Evolutionary conservation across 2,113 vertebrate species (phyloP), one percentile per base, ranked within the genome.

Genomic region (Notechis scutatus): DNA sequence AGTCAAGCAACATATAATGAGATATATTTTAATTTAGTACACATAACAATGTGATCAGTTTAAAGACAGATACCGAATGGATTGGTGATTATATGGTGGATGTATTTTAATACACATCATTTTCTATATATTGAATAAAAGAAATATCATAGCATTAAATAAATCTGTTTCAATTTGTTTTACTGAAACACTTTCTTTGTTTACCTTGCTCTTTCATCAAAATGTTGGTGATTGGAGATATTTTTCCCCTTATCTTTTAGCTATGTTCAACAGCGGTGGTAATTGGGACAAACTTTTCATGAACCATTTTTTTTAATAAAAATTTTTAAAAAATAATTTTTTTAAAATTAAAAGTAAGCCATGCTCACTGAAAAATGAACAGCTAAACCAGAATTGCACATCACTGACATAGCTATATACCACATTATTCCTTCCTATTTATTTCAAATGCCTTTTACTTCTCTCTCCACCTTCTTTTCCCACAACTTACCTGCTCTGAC

Each of bases 401-500:
- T 29, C 18, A 52, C 26, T 61, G 20, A 15, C 10, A 59, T 59
- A 23, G 23, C 10, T 90, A 39, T 12, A 86, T 15, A 39, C 29
- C 15, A 64, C 39, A 7, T 15, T 74, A 55, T 29, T 55, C 12
- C 2, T 56, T 61, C 64, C 59, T 21, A 34, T 57, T 42, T 29
- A 85, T 5, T 57, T 56, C 57, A 59, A 81, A 90, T n/a, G 34
- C 26, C 45, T 59, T 47, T 85, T 39, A 59, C 11, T 29, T 2
- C 8, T 87, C 26, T 29, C 45, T 18, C 12, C 24, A 59, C 52
- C 23, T 64, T 64, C 14, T 91, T 55, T 91, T 55, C 21, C 0
- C 7, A 64, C 0, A 93, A n/a, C 97, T 97, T 97, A 99, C 99
- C 96, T 97, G 85, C 1, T 94, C 64, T 95, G 96, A 11, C 92